These are phyloP conservation scores for Oreonectes daqikongensis DNA, from an alignment of 2,797 vertebrate genomes.

Conservation along the genomic window DNA sequence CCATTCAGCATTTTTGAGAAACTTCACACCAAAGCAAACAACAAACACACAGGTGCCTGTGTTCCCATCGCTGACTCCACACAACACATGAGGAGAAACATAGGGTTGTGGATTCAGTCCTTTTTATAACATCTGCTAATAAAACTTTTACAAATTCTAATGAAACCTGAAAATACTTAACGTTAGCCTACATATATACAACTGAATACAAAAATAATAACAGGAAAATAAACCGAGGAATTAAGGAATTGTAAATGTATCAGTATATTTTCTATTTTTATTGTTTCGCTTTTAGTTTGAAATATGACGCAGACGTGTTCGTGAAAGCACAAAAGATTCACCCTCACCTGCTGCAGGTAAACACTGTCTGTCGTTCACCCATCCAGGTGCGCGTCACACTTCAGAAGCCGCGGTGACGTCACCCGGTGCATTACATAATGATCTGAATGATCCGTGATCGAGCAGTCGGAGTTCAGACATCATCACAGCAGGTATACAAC, in stretches of 20 bases:
- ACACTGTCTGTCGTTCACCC: background rate
- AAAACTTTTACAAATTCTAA: no score
- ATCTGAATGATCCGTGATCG: background rate
- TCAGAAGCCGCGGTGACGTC: conserved; percentile 47
- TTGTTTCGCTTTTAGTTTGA: background rate
- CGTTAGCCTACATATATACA: no score
- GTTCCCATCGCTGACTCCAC: background rate
- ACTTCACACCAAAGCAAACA: background rate
- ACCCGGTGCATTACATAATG: conserved; percentile 44
- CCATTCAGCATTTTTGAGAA: conserved; percentile 7
- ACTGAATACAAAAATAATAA: no score
- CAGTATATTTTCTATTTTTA: no score
- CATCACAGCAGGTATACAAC: conserved; percentile 1
- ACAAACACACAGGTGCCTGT: background rate
- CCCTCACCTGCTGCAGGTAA: conserved; percentile 4
- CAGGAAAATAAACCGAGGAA: no score
- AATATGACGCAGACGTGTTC: no score
- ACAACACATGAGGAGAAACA: no score
- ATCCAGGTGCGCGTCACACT: conserved; percentile 26
- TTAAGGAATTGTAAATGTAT: no score
- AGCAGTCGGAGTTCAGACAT: background rate
- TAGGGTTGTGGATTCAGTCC: no score
- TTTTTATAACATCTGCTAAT: no score
- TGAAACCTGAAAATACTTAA: no score
- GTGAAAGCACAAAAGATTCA: background rate